phyloP scores from a whole-genome alignment of 2,797 vertebrate genomes.

The Neosilurus hyrtlii region DNA sequence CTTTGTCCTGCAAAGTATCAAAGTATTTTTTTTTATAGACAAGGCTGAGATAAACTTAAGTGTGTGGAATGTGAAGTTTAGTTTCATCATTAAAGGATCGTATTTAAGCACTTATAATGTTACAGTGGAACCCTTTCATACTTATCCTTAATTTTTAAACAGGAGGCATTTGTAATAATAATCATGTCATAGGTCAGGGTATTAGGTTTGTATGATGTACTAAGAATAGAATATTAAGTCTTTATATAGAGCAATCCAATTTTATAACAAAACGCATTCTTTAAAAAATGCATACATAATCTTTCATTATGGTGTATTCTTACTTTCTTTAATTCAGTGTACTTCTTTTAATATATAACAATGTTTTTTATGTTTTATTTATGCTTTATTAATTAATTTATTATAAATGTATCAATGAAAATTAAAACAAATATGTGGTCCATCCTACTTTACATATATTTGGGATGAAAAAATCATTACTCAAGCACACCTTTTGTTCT shows the following conservation, averaged over 20 bases:
- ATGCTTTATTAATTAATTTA: background rate
- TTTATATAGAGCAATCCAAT: constrained; percentile 28
- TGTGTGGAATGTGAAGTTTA: background rate
- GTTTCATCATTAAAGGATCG: constrained; percentile 7
- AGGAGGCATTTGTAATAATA: constrained; percentile 19
- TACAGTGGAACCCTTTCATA: background rate
- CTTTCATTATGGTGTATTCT: constrained; percentile 7
- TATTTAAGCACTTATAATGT: background rate
- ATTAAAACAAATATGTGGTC: background rate
- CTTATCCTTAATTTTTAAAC: background rate
- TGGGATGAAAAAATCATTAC: background rate
- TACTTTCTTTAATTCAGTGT: background rate
- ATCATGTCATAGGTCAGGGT: constrained; percentile 15
- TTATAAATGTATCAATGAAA: background rate
- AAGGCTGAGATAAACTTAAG: background rate
- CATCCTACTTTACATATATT: background rate
- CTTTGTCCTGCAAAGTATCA: background rate
- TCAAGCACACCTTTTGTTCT: background rate
- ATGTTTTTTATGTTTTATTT: background rate
- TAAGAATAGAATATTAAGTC: constrained; percentile 17
- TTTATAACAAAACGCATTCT: background rate
- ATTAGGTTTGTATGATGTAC: constrained; percentile 16
- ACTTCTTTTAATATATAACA: background rate
- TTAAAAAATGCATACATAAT: background rate
- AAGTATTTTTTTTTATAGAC: constrained; percentile 18